phyloP scores from a whole-genome alignment of 2,113 vertebrate genomes.

The Hypanus sabinus region DNA sequence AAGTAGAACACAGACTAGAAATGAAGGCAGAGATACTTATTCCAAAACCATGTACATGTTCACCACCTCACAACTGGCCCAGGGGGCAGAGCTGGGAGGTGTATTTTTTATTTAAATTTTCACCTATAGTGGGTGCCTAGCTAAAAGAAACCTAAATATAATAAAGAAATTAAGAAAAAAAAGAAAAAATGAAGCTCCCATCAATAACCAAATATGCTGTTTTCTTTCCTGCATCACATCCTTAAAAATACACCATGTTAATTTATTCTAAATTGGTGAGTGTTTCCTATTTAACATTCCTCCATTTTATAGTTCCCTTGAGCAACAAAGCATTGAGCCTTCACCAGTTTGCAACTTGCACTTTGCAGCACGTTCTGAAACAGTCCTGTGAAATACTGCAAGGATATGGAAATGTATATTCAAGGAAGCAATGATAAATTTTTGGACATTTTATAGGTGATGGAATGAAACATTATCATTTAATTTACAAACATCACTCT shows the following conservation, averaged over 20 bases:
- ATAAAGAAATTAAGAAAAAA: not conserved
- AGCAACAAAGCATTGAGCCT: not conserved
- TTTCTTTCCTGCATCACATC: not conserved
- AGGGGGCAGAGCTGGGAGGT: not conserved
- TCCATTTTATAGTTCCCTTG: constrained; percentile 11
- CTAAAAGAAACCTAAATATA: not conserved
- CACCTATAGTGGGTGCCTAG: not conserved
- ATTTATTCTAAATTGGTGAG: not conserved
- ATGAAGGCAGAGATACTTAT: not conserved
- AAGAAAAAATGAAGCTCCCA: not conserved
- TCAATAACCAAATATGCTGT: not conserved
- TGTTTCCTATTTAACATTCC: not conserved
- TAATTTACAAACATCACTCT: not conserved
- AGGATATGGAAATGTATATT: not conserved
- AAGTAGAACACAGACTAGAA: not conserved
- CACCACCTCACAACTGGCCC: not conserved
- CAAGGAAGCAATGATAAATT: not conserved
- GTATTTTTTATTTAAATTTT: not conserved
- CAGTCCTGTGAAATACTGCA: not conserved
- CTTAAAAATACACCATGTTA: not conserved
- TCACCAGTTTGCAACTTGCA: not conserved
- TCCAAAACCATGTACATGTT: not conserved
- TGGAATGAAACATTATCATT: not conserved
- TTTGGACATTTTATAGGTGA: not conserved
- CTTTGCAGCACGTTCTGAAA: not conserved